Conservation (phyloP, 2,113 vertebrate genomes). For the Cervus canadensis region DNA sequence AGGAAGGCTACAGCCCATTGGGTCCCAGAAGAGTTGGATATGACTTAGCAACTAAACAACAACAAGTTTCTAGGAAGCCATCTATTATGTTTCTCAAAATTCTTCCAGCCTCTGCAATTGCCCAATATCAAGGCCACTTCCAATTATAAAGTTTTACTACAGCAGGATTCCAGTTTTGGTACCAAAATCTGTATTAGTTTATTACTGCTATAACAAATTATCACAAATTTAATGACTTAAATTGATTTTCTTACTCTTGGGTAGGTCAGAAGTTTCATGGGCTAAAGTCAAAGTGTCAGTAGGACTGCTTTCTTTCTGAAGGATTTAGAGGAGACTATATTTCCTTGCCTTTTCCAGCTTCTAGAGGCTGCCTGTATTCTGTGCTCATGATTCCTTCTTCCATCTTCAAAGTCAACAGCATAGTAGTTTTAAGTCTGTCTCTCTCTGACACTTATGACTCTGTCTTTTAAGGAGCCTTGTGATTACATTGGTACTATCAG, state of each 20-base stretch:
- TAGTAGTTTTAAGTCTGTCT: not conserved
- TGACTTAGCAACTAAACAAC: not conserved
- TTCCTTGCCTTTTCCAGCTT: not conserved
- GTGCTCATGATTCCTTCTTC: not conserved
- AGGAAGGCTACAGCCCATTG: not conserved
- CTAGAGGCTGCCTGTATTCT: not conserved
- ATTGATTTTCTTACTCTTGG: not conserved
- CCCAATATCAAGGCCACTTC: not conserved
- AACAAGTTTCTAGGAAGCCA: not conserved
- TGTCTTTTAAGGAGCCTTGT: not conserved
- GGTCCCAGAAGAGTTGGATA: not conserved
- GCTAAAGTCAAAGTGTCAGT: not conserved
- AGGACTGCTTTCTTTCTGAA: not conserved
- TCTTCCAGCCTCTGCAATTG: not conserved
- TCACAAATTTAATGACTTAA: not conserved
- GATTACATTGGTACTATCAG: not conserved
- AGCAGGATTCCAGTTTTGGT: not conserved
- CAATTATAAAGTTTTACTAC: not conserved
- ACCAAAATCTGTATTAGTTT: not conserved
- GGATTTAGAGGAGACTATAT: not conserved
- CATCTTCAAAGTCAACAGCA: not conserved
- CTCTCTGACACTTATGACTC: not conserved
- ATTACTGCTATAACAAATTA: not conserved
- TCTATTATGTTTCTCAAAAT: not conserved
- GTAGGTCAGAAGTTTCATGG: not conserved